These are phyloP conservation scores for Acromyrmex charruanus DNA, from an alignment of 1,140 invertebrate species.

Conservation along the genomic window DNA sequence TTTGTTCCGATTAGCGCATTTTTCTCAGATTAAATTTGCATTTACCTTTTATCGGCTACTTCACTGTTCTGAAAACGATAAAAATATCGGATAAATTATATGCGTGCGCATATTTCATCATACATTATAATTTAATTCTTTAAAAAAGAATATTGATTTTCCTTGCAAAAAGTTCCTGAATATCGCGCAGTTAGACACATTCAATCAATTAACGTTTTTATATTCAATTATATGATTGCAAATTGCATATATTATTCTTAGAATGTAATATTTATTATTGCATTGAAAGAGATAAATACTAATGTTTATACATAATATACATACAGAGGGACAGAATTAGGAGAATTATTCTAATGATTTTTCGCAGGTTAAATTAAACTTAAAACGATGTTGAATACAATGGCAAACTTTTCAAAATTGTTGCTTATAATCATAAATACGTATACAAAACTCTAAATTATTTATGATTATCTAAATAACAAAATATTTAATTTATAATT, in stretches of 20 bases:
- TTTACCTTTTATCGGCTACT: conserved; percentile 9
- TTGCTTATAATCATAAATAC: neutral
- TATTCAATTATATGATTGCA: neutral
- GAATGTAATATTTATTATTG: neutral
- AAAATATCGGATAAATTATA: conserved; percentile 20
- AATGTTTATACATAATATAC: neutral
- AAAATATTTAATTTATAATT: neutral
- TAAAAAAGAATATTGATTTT: conserved; percentile 2
- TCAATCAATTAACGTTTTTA: conserved; percentile 7
- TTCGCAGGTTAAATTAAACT: neutral
- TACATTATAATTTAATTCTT: conserved; percentile 17
- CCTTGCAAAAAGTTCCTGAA: neutral
- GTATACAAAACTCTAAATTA: neutral
- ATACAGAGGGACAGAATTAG: neutral
- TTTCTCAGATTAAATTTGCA: conserved; percentile 36
- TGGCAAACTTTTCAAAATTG: neutral
- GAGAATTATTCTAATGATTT: neutral
- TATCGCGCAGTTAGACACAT: neutral
- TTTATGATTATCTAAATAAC: conserved; percentile 4
- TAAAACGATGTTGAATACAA: neutral
- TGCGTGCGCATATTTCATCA: neutral
- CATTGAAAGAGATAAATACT: neutral
- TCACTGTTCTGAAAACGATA: neutral
- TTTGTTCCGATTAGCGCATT: neutral
- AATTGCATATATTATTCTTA: neutral